Evolutionary conservation across 2,113 vertebrate genomes (phyloP).

Genomic region (Geothlypis trichas): DNA sequence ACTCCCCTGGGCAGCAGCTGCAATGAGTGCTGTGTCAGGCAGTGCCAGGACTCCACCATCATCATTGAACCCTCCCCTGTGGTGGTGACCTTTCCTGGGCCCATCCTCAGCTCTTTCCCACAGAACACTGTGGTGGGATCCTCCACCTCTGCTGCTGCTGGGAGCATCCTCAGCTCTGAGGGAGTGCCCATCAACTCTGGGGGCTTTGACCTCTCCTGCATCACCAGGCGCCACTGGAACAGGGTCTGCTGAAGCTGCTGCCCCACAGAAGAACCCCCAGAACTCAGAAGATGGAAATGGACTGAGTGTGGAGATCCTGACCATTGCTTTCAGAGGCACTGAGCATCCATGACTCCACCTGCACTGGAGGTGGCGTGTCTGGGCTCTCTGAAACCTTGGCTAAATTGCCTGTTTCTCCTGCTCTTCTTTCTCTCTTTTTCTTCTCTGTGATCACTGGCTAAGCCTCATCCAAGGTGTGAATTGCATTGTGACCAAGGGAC

Average conservation of each 20-base stretch:
- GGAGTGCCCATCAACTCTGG: neutral
- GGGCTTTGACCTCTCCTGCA: neutral
- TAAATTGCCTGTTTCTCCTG: neutral
- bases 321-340: neutral
- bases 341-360: neutral
- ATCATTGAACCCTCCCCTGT: neutral
- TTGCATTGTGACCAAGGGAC: neutral
- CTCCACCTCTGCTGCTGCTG: neutral
- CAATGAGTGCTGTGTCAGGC: neutral
- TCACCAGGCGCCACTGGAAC: neutral
- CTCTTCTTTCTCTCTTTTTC: neutral
- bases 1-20: neutral
- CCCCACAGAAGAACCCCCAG: neutral
- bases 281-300: neutral
- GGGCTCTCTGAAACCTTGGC: neutral
- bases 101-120: neutral
- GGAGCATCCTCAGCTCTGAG: neutral
- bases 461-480: neutral
- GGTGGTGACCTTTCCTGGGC: neutral
- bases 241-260: neutral
- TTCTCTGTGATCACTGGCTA: neutral
- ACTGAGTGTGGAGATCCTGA: neutral
- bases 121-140: neutral
- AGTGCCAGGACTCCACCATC: neutral
- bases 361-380: fast-evolving